Evolutionary conservation across 2,888 invertebrate genomes (phyloP), one percentile per base, ranked within the genome.

Genomic region (Drosophila prolongata): DNA sequence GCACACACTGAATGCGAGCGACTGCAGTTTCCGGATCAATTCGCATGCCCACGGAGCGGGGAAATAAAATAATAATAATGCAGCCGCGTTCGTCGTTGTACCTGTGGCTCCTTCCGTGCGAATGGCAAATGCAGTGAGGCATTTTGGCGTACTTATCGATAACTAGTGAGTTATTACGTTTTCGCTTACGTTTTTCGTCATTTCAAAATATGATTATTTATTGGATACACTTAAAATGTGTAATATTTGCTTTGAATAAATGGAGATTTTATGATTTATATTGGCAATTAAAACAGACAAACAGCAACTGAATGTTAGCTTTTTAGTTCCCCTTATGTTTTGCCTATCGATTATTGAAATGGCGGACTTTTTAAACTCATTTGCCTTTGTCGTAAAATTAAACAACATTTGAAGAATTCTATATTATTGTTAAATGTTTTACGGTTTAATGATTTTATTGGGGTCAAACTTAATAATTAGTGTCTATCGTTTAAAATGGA

Each of bases 21-120:
- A 55, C 40, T 52, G 24, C 24, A 4, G 24, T 24, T 24, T 55
- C 11, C 19, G 19, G 38, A 6, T 40, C 11, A 34, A 19, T 19
- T 40, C 13, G 30, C 56, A 59, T 59, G 34, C 34, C 49, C 30
- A 49, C 34, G 35, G 11, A 35, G 49, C 34, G 49, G 16, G 49
- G 13, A 49, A 35, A 19, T 30, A 27, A 46, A 49, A 49, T 55
- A 58, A 40, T 55, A 55, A 50, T 16, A 59, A 55, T 59, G 56
- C 55, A 55, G 30, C 58, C 49, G 49, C 35, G 13, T 49, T 49
- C 49, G 49, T 49, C 34, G 49, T 49, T 49, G 49, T 49, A 49
- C 49, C 49, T 49, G 49, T 49, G 49, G 49, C 49, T 49, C 35
- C 16, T 49, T 49, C 16, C 16, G 34, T 35, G 49, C 8, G 49